phyloP scores from a whole-genome alignment of 2,113 vertebrate genomes.

The Catharus fuscescens region DNA sequence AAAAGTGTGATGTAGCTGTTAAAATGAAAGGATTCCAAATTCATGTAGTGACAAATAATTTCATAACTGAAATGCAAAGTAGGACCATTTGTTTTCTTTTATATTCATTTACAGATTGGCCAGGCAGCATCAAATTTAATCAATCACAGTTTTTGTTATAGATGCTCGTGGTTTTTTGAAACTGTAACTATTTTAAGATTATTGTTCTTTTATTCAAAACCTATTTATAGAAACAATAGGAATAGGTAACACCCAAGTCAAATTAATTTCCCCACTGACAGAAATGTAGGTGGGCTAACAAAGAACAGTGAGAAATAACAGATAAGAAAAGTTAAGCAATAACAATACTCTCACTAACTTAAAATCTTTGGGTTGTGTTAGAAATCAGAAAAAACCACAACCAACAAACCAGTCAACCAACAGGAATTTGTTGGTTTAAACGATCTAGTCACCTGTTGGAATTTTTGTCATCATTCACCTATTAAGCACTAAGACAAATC shows the following conservation, averaged over 20 bases:
- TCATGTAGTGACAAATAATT: background rate
- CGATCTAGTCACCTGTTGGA: background rate
- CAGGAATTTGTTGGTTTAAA: background rate
- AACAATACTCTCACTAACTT: background rate
- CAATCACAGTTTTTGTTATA: background rate
- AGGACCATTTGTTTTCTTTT: background rate
- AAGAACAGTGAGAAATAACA: background rate
- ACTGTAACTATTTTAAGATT: background rate
- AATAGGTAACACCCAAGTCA: background rate
- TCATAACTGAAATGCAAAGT: background rate
- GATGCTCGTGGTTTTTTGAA: background rate
- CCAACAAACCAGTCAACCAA: background rate
- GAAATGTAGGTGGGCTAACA: background rate
- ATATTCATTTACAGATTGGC: background rate
- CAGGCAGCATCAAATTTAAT: background rate
- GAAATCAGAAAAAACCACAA: background rate
- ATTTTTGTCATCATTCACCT: background rate
- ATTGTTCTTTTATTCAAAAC: background rate
- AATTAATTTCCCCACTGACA: background rate
- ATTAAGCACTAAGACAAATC: background rate
- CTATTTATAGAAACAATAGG: background rate
- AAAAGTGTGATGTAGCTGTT: background rate
- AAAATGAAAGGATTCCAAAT: background rate
- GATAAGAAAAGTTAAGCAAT: background rate
- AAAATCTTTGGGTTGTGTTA: accelerated